phyloP scores from a whole-genome alignment of 2,113 vertebrate species.

The Lanius collurio region DNA sequence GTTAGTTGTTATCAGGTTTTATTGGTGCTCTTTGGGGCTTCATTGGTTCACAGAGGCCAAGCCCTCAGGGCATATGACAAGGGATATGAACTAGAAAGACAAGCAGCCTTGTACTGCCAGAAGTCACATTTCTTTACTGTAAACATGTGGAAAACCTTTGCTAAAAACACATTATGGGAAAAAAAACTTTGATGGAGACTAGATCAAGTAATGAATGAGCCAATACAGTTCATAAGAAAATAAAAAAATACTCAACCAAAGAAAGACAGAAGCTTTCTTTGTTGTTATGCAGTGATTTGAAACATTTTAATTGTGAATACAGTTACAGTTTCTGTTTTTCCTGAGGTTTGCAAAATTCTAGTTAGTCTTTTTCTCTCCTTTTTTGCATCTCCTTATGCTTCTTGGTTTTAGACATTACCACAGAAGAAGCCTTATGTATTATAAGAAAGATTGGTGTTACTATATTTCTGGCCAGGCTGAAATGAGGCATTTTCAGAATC shows the following conservation, averaged over 20 bases:
- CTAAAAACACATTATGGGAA: background rate
- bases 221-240: background rate
- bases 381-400: background rate
- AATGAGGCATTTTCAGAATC: background rate
- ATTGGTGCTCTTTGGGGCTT: background rate
- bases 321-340: background rate
- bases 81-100: slow-evolving; percentile 31
- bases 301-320: background rate
- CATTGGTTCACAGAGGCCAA: background rate
- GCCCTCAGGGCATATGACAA: background rate
- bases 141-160: slow-evolving; percentile 48
- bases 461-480: background rate
- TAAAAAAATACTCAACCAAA: background rate
- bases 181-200: slow-evolving; percentile 18
- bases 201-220: background rate
- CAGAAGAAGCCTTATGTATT: background rate
- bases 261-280: background rate
- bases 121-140: slow-evolving; percentile 68
- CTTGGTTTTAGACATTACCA: background rate
- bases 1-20: slow-evolving; percentile 3
- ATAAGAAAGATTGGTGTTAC: background rate
- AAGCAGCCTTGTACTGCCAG: background rate
- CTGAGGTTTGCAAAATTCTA: background rate
- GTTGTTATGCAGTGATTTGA: background rate
- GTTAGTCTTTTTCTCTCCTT: background rate